These are phyloP conservation scores for Sarcophaga carnaria DNA, from an alignment of 2,888 invertebrate genomes.

Conservation along the genomic window DNA sequence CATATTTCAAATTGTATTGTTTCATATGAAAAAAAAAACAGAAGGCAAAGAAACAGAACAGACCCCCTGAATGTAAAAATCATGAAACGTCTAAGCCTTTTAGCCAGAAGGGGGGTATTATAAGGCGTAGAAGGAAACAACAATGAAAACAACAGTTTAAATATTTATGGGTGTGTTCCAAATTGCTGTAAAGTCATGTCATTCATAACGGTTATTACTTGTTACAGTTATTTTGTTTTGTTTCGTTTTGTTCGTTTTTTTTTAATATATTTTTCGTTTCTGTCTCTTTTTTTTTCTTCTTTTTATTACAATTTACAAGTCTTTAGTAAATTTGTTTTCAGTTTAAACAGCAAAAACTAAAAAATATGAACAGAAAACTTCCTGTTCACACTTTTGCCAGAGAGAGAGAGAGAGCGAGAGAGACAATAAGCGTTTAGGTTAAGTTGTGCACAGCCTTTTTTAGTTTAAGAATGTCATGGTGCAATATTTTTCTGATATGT, in stretches of 20 bases:
- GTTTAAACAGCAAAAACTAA: not conserved
- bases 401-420: not conserved
- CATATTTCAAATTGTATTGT: not conserved
- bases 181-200: constrained; percentile 52
- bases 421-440: not conserved
- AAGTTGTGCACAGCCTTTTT: not conserved
- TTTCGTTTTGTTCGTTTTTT: not conserved
- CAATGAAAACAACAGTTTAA: constrained; percentile 19
- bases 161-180: constrained; percentile 63
- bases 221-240: not conserved
- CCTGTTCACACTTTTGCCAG: constrained; percentile 27
- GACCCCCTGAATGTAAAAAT: not conserved
- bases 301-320: not conserved
- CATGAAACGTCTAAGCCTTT: not conserved
- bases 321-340: constrained; percentile 1
- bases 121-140: not conserved
- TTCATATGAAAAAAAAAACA: not conserved
- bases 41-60: not conserved
- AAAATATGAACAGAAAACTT: constrained; percentile 10
- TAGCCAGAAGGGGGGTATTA: too few relatives aligned
- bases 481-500: constrained; percentile 9
- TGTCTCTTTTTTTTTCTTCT: not conserved
- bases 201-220: constrained; percentile 52
- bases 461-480: not conserved
- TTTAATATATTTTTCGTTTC: constrained; percentile 11